Evolutionary conservation across 2,888 invertebrate species (phyloP), one percentile per base, ranked within the genome.

Genomic region (Eupithecia inturbata): DNA sequence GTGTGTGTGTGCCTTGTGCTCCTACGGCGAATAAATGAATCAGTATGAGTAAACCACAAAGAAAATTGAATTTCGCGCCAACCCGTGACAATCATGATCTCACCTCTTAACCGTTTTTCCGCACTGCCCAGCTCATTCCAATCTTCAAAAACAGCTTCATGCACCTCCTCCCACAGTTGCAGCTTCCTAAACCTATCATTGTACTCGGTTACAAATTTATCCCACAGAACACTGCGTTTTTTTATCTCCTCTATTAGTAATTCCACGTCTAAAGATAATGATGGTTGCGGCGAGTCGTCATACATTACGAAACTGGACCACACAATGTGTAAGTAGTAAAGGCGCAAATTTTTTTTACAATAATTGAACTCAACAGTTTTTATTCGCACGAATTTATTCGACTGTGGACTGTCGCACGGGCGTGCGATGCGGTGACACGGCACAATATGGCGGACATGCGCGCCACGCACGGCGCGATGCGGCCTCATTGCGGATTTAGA

Each of bases 141-240:
- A 57, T 76, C 76, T n/a, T 73, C 73, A 28, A 73, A 76, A 0
- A 76, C 53, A 0, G 71, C 71, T n/a, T 66, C 70, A 31, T 71
- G 28, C 6, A 76, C 69, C n/a, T 73, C 76, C 36, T 76, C 71
- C 76, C 76, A 76, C 22, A 67, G 22, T 16, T 68, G 70, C 1
- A 14, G 4, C 36, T 76, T 76, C 12, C 33, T 4, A 3, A 76
- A 53, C 6, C 75, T 67, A 41, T 76, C 66, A 53, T 76, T 76
- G 22, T 76, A 76, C 26, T 68, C 73, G 0, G 62, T 28, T 0
- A 28, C 39, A 3, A 63, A 39, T 33, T 68, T 71, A 39, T 76
- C 71, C 76, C 76, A 76, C 33, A 76, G 16, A 4, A 41, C 19
- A 69, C 53, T 22, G 69, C 76, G 71, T 63, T 76, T 76, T 14